Percentiles rank a stretch among this genome's conserved stretches.
Conservation (phyloP, 2,888 invertebrate species). For the Pyrgus malvae region DNA sequence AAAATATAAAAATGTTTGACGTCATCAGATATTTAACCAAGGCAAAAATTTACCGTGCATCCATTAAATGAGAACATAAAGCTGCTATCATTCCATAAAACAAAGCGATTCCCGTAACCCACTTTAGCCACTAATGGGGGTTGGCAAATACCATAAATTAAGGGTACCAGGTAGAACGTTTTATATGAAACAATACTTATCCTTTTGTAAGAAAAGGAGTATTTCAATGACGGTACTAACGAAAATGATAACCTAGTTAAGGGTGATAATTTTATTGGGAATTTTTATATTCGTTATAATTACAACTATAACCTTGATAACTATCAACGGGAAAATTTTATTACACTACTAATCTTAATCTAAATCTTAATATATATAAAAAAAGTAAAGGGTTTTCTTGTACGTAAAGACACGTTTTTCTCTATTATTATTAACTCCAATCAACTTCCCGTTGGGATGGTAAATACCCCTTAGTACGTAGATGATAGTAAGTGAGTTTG, state of each 20-base stretch:
- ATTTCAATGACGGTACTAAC: background rate
- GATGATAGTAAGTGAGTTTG: too few relatives aligned
- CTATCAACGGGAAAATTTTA: too few relatives aligned
- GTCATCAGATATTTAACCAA: background rate
- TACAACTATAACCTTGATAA: too few relatives aligned
- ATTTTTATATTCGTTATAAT: too few relatives aligned
- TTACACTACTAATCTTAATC: too few relatives aligned
- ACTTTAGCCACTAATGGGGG: slow-evolving; percentile 25
- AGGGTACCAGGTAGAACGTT: slow-evolving; percentile 13
- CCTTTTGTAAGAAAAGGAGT: slow-evolving; percentile 20
- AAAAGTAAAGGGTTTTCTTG: too few relatives aligned
- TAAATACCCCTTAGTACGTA: too few relatives aligned
- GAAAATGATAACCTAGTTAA: background rate
- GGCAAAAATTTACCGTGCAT: slow-evolving; percentile 13
- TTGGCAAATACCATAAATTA: slow-evolving; percentile 25
- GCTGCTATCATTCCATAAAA: slow-evolving; percentile 24
- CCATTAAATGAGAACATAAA: slow-evolving; percentile 17
- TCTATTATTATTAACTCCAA: too few relatives aligned
- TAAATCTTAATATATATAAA: too few relatives aligned
- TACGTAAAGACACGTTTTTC: too few relatives aligned
- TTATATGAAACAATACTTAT: slow-evolving; percentile 11
- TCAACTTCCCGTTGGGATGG: too few relatives aligned
- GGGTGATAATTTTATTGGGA: too few relatives aligned
- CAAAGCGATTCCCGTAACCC: slow-evolving; percentile 23
- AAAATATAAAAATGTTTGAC: background rate